phyloP scores from a whole-genome alignment of 53 echinoderm and acorn worm genomes.

The Luidia sarsii region DNA sequence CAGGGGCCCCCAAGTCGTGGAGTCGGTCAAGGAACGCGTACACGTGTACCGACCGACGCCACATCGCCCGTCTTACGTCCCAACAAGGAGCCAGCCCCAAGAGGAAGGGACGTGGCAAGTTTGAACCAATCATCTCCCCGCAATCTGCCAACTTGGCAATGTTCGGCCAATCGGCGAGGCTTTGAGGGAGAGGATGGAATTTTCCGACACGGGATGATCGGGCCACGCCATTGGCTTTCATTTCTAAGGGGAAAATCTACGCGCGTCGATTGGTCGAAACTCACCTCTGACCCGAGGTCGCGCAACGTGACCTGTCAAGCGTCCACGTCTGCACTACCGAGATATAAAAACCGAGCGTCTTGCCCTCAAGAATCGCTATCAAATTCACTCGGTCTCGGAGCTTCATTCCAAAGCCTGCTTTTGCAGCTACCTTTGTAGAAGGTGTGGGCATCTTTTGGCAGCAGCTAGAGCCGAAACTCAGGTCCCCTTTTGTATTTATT shows the following conservation, averaged over 20 bases:
- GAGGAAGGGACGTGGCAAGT: constrained; percentile 60
- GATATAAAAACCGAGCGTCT: constrained; percentile 10
- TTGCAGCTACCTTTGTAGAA: neutral
- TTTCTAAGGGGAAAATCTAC: constrained; percentile 1
- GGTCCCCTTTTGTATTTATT: constrained; percentile 22
- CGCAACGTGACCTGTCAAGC: constrained; percentile 41
- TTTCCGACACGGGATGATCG: constrained; percentile 20
- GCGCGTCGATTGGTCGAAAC: constrained; percentile 9
- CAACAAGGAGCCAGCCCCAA: neutral
- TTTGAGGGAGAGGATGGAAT: neutral
- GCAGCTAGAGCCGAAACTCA: constrained; percentile 1
- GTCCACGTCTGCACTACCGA: constrained; percentile 41
- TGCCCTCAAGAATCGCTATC: neutral
- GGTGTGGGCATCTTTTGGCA: constrained; percentile 37
- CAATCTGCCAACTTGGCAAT: constrained; percentile 52
- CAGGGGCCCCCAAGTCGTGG: neutral
- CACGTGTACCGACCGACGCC: neutral
- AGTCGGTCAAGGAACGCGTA: too few relatives aligned
- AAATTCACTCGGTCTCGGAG: too few relatives aligned
- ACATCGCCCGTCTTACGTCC: neutral
- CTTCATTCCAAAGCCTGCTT: neutral
- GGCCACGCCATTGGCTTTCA: neutral
- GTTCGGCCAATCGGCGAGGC: constrained; percentile 6
- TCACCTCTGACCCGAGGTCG: constrained; percentile 34
- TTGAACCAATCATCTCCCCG: constrained; percentile 40